Evolutionary conservation across 2,797 vertebrate genomes (phyloP).

Genomic region (Lithobates sylvaticus): DNA sequence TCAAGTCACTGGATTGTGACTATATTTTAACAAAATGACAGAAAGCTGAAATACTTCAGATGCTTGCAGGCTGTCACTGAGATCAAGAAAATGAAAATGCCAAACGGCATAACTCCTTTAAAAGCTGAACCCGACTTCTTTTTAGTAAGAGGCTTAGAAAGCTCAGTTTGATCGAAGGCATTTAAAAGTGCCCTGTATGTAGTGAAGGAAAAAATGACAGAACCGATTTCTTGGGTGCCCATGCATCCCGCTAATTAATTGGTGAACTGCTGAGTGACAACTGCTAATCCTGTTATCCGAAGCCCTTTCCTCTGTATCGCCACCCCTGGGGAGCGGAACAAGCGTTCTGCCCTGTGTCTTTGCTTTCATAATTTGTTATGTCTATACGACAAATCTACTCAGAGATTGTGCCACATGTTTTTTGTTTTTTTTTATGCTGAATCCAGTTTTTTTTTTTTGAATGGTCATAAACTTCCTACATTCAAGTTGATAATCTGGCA

Average conservation of each 20-base stretch:
- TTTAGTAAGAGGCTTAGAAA: constrained; percentile 16
- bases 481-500: background rate
- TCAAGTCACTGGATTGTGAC: constrained; percentile 10
- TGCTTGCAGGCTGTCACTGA: constrained; percentile 20
- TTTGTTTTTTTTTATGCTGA: background rate
- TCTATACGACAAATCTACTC: background rate
- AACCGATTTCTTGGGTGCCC: constrained; percentile 25
- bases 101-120: constrained; percentile 33
- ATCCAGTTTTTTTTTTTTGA: background rate
- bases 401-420: too few species aligned
- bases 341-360: constrained; percentile 1
- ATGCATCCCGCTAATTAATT: constrained; percentile 54
- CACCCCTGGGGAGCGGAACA: constrained; percentile 35
- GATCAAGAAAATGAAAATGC: constrained; percentile 36
- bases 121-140: constrained; percentile 1
- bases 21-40: constrained; percentile 24
- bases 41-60: constrained; percentile 11
- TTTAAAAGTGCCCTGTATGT: constrained; percentile 39
- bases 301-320: constrained; percentile 42
- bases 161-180: constrained; percentile 35
- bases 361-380: constrained; percentile 25
- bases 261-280: constrained; percentile 62
- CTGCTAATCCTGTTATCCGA: constrained; percentile 58
- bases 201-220: constrained; percentile 33
- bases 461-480: background rate